Evolutionary conservation across 1,140 invertebrate genomes (phyloP).

Genomic region (Drosophila guanche): DNA sequence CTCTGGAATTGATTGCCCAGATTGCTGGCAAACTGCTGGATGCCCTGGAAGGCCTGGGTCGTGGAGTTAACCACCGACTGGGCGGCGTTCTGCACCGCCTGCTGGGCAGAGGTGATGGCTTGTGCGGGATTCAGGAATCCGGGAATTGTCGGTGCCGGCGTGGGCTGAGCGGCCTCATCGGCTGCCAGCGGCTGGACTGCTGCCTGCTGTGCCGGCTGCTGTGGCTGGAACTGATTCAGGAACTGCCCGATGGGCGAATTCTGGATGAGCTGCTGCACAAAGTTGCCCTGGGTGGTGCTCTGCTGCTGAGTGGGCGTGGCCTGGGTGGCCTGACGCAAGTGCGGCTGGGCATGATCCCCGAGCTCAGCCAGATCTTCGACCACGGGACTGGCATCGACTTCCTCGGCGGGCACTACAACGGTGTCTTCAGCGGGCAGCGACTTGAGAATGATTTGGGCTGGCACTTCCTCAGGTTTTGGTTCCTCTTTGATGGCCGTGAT

Average conservation of each 20-base stretch:
- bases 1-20: slow-evolving; percentile 78
- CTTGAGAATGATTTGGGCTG: slow-evolving; percentile 28
- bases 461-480: slow-evolving; percentile 10
- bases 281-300: slow-evolving; percentile 71
- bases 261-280: slow-evolving; percentile 78
- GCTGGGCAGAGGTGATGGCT: slow-evolving; percentile 69
- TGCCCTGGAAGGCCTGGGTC: slow-evolving; percentile 76
- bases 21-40: slow-evolving; percentile 76
- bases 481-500: slow-evolving; percentile 14
- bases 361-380: slow-evolving; percentile 1
- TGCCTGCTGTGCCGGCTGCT: slow-evolving; percentile 41
- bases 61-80: slow-evolving; percentile 73
- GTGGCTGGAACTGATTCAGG: slow-evolving; percentile 71
- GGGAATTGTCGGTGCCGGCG: slow-evolving; percentile 66
- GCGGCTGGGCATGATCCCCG: slow-evolving; percentile 41
- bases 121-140: slow-evolving; percentile 68
- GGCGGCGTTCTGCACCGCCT: slow-evolving; percentile 69
- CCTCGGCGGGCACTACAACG: neutral
- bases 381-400: neutral
- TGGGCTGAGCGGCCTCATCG: slow-evolving; percentile 40
- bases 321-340: slow-evolving; percentile 72
- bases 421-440: slow-evolving; percentile 34
- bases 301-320: slow-evolving; percentile 75
- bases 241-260: slow-evolving; percentile 77
- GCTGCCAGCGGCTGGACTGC: slow-evolving; percentile 20